Percentiles rank a stretch among this genome's conserved stretches.
phyloP scores from a whole-genome alignment of 2,888 invertebrate species.

The Tenthredo notha region DNA sequence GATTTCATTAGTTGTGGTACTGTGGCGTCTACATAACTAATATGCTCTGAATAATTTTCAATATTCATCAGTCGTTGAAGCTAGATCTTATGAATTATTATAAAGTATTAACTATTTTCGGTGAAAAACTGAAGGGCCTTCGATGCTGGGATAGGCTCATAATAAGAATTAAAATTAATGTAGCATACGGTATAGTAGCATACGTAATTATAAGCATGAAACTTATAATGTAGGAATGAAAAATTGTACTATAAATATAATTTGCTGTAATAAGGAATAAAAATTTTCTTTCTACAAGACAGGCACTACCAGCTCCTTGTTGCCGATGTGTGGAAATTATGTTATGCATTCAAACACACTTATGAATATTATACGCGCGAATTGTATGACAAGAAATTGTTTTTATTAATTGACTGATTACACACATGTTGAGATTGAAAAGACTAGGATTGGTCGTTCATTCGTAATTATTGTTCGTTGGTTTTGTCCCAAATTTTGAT shows the following conservation, averaged over 20 bases:
- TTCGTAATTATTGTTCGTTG: neutral
- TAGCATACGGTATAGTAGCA: conserved; percentile 14
- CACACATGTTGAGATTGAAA: neutral
- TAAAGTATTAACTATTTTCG: neutral
- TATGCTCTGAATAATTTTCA: neutral
- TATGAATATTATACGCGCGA: neutral
- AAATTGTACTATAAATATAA: conserved; percentile 41
- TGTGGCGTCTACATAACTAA: neutral
- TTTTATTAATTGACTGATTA: neutral
- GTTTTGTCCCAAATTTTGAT: conserved; percentile 1
- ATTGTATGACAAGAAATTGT: neutral
- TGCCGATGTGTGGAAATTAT: conserved; percentile 20
- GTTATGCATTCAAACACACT: neutral
- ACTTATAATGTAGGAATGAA: conserved; percentile 32
- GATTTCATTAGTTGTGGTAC: neutral
- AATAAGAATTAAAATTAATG: neutral
- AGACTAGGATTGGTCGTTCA: neutral
- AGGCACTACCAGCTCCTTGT: conserved; percentile 14
- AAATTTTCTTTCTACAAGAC: conserved; percentile 27
- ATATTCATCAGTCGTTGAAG: neutral
- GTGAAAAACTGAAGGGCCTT: neutral
- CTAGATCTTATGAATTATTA: conserved; percentile 20
- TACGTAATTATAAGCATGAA: conserved; percentile 37
- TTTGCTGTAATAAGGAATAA: conserved; percentile 42
- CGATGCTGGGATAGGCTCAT: neutral